phyloP scores from a whole-genome alignment of 92 coral and sea anemone genomes.

The Montipora capitata region DNA sequence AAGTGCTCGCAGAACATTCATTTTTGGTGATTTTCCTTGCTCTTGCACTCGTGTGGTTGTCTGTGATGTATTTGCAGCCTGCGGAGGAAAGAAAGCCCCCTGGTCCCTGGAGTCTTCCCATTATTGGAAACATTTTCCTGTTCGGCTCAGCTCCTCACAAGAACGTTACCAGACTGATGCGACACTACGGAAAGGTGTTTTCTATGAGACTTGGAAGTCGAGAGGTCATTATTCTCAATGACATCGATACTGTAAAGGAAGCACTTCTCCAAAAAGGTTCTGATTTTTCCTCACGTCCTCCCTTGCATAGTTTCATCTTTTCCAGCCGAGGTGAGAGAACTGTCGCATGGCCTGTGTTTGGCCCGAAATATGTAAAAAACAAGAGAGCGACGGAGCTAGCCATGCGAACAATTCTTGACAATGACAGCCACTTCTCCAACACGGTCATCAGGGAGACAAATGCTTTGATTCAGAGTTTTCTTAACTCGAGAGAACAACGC shows the following conservation, averaged over 20 bases:
- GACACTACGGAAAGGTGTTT: conserved; percentile 93
- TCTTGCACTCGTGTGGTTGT: conserved; percentile 39
- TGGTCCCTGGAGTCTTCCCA: conserved; percentile 94
- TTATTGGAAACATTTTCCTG: conserved; percentile 93
- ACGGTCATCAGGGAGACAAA: conserved; percentile 78
- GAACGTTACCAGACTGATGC: conserved; percentile 89
- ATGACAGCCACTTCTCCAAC: conserved; percentile 78
- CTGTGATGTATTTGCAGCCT: conserved; percentile 5
- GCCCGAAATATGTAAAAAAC: conserved; percentile 85
- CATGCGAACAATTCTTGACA: conserved; percentile 80
- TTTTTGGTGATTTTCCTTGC: conserved; percentile 41
- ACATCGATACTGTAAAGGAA: conserved; percentile 92
- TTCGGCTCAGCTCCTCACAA: conserved; percentile 94
- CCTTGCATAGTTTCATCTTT: conserved; percentile 85
- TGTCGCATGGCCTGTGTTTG: conserved; percentile 93
- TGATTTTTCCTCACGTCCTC: conserved; percentile 97
- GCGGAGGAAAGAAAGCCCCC: conserved; percentile 73
- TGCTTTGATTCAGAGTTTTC: conserved; percentile 78
- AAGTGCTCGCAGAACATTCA: conserved; percentile 27
- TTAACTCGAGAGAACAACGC: conserved; percentile 71
- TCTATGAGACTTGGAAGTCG: conserved; percentile 94
- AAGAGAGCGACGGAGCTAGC: conserved; percentile 92
- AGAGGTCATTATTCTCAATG: conserved; percentile 91
- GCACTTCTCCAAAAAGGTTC: conserved; percentile 91
- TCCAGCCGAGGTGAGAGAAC: conserved; percentile 91